Evolutionary conservation across 1,140 invertebrate species (phyloP).

Genomic region (Aphaenogaster rudis): DNA sequence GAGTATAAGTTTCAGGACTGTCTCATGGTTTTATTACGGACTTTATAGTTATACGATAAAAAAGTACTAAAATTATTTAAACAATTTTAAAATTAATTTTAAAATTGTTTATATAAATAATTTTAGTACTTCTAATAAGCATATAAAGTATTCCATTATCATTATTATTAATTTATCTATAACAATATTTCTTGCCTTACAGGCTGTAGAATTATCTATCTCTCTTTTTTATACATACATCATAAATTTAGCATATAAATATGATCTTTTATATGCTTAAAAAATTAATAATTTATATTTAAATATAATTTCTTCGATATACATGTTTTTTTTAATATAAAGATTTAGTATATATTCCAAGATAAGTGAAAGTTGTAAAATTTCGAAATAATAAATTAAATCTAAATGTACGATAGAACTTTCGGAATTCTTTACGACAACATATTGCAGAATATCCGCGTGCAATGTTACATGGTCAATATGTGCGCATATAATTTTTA

Average conservation of each 20-base stretch:
- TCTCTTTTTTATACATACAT: not conserved
- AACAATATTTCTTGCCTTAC: not conserved
- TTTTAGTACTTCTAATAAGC: too few species aligned
- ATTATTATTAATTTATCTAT: not conserved
- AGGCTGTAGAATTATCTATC: not conserved
- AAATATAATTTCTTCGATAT: not conserved
- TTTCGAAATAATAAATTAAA: not conserved
- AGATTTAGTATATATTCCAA: not conserved
- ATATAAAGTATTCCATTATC: slow-evolving; percentile 8
- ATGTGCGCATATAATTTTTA: not conserved
- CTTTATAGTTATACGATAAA: not conserved
- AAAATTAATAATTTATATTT: slow-evolving; percentile 6
- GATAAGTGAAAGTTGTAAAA: not conserved
- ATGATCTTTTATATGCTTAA: not conserved
- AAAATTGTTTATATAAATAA: too few species aligned
- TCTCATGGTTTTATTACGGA: not conserved
- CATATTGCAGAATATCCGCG: not conserved
- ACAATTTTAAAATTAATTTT: too few species aligned
- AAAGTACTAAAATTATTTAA: not conserved
- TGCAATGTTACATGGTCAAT: not conserved
- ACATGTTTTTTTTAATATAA: not conserved
- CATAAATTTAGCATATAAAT: not conserved
- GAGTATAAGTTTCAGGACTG: not conserved
- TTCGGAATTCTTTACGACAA: not conserved
- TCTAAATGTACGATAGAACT: not conserved